These are phyloP conservation scores for Amphipoea oculea DNA, from an alignment of 2,888 invertebrate genomes.

Conservation along the genomic window DNA sequence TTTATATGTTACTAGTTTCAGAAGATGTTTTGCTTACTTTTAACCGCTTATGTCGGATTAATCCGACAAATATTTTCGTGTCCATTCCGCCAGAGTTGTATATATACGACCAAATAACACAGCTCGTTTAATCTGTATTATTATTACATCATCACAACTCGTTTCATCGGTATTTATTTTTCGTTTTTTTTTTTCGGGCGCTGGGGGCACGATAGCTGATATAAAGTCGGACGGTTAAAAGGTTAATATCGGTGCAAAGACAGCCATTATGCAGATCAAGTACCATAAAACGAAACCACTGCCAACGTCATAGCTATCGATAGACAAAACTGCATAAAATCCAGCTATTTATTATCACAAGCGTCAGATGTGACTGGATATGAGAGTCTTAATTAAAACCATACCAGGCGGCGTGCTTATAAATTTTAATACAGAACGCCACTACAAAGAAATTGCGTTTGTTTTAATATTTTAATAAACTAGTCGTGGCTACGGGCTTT, in stretches of 20 bases:
- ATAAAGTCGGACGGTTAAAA: no score
- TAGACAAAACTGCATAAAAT: constrained; percentile 44
- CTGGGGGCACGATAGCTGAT: no score
- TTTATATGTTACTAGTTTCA: not conserved
- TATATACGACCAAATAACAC: no score
- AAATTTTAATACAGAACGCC: constrained; percentile 65
- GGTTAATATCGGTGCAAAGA: not conserved
- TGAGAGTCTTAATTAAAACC: constrained; percentile 74
- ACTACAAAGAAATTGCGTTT: constrained; percentile 60
- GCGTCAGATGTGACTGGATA: constrained; percentile 72
- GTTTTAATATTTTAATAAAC: constrained; percentile 66
- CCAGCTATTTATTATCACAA: constrained; percentile 57
- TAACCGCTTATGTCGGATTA: no score
- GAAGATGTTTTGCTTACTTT: not conserved
- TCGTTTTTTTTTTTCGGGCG: no score
- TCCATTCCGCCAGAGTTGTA: no score
- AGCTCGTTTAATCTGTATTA: no score
- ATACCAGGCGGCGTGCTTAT: constrained; percentile 66
- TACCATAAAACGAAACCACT: not conserved
- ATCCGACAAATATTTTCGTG: no score
- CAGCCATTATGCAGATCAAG: not conserved
- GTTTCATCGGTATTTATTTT: no score
- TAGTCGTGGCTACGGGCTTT: constrained; percentile 37
- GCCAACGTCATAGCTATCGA: constrained; percentile 9
- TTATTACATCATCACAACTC: no score